phyloP scores from a whole-genome alignment of 92 coral and sea anemone species.

The Umimayanthus chanpuru region DNA sequence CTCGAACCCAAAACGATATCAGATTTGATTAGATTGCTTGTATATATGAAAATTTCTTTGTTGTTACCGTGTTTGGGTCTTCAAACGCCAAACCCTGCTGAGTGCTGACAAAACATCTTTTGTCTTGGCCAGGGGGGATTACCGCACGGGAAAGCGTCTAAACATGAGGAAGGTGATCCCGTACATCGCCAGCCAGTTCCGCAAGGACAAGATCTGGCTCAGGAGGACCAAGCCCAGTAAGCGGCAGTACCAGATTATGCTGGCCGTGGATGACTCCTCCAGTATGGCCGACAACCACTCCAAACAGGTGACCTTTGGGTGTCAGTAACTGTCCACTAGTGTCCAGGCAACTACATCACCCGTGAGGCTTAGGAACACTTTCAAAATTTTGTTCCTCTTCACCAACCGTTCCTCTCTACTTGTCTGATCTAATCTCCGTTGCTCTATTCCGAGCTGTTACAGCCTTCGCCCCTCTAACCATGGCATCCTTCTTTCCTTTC shows the following conservation, averaged over 20 bases:
- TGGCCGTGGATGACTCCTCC: constrained; percentile 98
- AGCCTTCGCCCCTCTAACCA: too few species aligned
- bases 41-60: not conserved
- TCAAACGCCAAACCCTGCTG: not conserved
- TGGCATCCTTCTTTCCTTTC: too few species aligned
- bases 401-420: too few species aligned
- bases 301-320: constrained; percentile 75
- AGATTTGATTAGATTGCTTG: not conserved
- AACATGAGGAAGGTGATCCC: constrained; percentile 98
- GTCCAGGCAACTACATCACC: too few species aligned
- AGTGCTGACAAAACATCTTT: not conserved
- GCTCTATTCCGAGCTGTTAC: too few species aligned
- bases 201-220: constrained; percentile 98
- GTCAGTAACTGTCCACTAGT: too few species aligned
- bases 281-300: constrained; percentile 98
- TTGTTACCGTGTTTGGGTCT: not conserved
- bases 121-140: constrained; percentile 79
- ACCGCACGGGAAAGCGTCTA: constrained; percentile 92
- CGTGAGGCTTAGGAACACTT: too few species aligned
- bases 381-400: too few species aligned
- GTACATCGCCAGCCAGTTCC: constrained; percentile 98
- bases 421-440: too few species aligned
- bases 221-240: constrained; percentile 94
- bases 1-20: too few species aligned
- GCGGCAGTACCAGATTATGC: constrained; percentile 93